A percentile compares a stretch with the other conserved stretches of the same genome.
Conservation (phyloP, 2,888 invertebrate species). For the Drosophila nr. perissopoda region DNA sequence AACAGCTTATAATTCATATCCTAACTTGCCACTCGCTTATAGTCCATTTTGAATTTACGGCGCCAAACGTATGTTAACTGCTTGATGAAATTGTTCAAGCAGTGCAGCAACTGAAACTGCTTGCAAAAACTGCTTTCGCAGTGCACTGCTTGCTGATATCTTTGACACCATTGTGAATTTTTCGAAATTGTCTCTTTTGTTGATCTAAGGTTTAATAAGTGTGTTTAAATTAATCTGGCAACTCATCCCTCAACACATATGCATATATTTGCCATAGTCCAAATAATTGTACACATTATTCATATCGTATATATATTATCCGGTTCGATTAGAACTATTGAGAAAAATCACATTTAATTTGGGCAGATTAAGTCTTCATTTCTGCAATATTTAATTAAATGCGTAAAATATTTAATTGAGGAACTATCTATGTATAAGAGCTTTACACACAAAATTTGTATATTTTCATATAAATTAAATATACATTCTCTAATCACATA, state of each 20-base stretch:
- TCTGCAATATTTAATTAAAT: background rate
- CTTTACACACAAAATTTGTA: background rate
- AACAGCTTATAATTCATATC: background rate
- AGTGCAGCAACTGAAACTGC: background rate
- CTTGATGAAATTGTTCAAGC: background rate
- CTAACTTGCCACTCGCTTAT: background rate
- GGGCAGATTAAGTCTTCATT: background rate
- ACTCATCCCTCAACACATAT: background rate
- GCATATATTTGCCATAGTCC: too few relatives aligned
- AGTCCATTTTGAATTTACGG: background rate
- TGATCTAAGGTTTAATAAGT: background rate
- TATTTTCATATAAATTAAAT: background rate
- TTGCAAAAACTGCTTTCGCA: fast-evolving
- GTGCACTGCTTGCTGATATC: background rate
- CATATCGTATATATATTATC: background rate
- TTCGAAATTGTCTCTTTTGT: too few relatives aligned
- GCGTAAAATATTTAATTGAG: background rate
- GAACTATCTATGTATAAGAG: background rate
- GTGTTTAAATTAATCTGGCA: background rate
- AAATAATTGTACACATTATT: background rate
- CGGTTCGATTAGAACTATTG: background rate
- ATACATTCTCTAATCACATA: background rate
- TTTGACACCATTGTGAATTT: background rate
- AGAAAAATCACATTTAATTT: background rate
- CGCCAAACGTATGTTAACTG: background rate